Conservation (phyloP, 1,140 invertebrate species). For the silkworm (Bombyx mori) region ASM3026992v2 NC_085111.1:3057001-3057500, state of each 20-base stretch:
- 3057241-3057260: constrained; percentile 81
- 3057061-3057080: too few species aligned
- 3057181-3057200: too few species aligned
- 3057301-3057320: constrained; percentile 87
- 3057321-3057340: constrained; percentile 93
- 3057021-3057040: too few species aligned
- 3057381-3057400: constrained; percentile 94
- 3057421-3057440: constrained; percentile 96
- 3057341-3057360: constrained; percentile 90
- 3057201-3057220: background rate
- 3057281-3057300: constrained; percentile 89
- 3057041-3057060: too few species aligned
- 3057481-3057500: constrained; percentile 86
- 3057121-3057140: too few species aligned
- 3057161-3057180: too few species aligned
- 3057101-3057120: too few species aligned
- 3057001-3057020: too few species aligned
- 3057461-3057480: constrained; percentile 93
- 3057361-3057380: constrained; percentile 88
- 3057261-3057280: constrained; percentile 89
- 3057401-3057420: constrained; percentile 88
- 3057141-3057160: too few species aligned
- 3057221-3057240: background rate
- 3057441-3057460: constrained; percentile 87
- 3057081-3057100: too few species aligned